Evolutionary conservation across 2,113 vertebrate species (phyloP), one percentile per base, ranked within the genome.

Genomic region (Archilochus colubris): DNA sequence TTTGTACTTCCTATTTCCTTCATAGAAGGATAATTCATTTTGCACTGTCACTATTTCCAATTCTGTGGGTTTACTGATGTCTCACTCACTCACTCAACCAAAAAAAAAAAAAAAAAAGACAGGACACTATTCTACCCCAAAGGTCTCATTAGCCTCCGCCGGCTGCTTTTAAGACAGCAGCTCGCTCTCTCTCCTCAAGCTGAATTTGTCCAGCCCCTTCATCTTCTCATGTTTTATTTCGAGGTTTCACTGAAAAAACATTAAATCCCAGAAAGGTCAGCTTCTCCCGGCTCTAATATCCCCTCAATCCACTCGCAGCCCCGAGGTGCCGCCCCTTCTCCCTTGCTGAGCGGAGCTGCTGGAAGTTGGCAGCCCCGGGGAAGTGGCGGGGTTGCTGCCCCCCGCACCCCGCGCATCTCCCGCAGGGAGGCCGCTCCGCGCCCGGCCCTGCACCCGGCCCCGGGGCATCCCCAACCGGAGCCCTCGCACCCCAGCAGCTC

Each of bases 1-100:
- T 97, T 96, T 96, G 79, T 88, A 78, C 95, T 96, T 97, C 96
- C 97, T 89, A 69, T 51, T 97, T 75, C 85, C 82, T 86, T 93
- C 92, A 85, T 92, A 95, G 95, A 81, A 88, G 82, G 95, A 88
- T 94, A 95, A 95, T 94, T 97, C 96, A 96, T 97, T 97, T 97
- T 82, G 80, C 21, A 38, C 96, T 95, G 97, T 97, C 97, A 96
- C 87, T 87, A 88, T 95, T 97, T 88, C 93, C 96, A 96, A 44
- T 96, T 93, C 92, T 95, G 96, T 51, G 96, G 93, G 46, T 95
- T 97, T 96, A 83, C 82, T 97, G 97, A 96, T 94, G 95, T 91
- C 95, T 97, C 76, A 57, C 90, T 96, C 94, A 15, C 33, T 33
- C 33, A 33, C 33, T 33, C 33, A n/a, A n/a, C n/a, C n/a, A 83